A percentile compares a stretch with the other conserved stretches of the same genome.
These are phyloP conservation scores for Drosophila teissieri DNA, from an alignment of 1,140 invertebrate genomes.

Conservation along the genomic window DNA sequence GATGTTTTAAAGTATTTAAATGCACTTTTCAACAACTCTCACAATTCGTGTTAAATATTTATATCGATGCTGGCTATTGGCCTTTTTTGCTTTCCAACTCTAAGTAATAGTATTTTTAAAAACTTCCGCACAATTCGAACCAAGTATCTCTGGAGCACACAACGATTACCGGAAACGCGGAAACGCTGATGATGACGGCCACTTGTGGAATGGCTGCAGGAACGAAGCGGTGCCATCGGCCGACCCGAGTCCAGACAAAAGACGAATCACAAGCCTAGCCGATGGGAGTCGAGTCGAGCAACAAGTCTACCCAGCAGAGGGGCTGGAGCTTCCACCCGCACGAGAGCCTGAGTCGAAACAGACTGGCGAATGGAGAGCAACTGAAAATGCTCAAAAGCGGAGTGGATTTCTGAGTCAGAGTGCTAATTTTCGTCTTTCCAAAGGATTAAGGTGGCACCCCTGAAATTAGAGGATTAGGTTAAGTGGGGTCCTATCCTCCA, in stretches of 20 bases:
- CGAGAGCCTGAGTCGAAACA: constrained; percentile 27
- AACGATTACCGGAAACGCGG: constrained; percentile 74
- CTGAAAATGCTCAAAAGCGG: constrained; percentile 53
- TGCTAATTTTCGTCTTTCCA: constrained; percentile 4
- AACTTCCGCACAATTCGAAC: constrained; percentile 11
- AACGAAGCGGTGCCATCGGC: constrained; percentile 33
- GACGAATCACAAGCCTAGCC: constrained; percentile 68
- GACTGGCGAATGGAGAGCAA: constrained; percentile 70
- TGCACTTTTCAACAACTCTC: constrained; percentile 34
- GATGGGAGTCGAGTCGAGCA: constrained; percentile 41
- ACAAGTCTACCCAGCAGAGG: constrained; percentile 32
- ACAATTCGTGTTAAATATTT: constrained; percentile 1
- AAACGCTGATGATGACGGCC: constrained; percentile 68
- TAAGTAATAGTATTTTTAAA: background rate
- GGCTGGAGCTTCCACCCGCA: constrained; percentile 59
- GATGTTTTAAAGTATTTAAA: constrained; percentile 8
- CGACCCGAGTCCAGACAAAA: constrained; percentile 42
- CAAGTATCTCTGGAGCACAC: constrained; percentile 61
- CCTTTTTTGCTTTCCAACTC: background rate
- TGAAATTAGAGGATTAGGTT: background rate
- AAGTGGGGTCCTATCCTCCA: background rate
- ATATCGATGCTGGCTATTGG: background rate
- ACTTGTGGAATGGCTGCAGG: constrained; percentile 77
- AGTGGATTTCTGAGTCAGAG: constrained; percentile 47
- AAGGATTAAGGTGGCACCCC: constrained; percentile 3